Evolutionary conservation across 2,888 invertebrate species (phyloP).

Genomic region (Mythimna albipuncta): DNA sequence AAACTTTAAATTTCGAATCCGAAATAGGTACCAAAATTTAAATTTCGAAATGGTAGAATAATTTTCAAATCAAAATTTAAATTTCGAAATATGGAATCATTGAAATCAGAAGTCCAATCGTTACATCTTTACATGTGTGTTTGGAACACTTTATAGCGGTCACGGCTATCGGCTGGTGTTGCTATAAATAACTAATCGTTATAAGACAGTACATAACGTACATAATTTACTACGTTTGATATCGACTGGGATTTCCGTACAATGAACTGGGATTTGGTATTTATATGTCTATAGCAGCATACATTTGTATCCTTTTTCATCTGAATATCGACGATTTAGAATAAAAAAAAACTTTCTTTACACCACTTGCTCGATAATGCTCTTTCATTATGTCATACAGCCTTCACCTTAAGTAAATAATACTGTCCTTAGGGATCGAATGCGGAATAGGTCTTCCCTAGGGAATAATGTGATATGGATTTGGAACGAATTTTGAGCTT

Average conservation of each 20-base stretch:
- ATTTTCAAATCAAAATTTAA: too few species aligned
- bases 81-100: not conserved
- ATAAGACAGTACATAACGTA: constrained; percentile 41
- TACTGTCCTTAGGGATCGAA: too few species aligned
- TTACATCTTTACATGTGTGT: constrained; percentile 15
- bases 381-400: too few species aligned
- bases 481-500: too few species aligned
- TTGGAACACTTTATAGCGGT: constrained; percentile 34
- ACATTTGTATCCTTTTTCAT: not conserved
- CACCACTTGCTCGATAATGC: too few species aligned
- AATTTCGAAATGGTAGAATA: too few species aligned
- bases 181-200: constrained; percentile 56
- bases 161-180: constrained; percentile 27
- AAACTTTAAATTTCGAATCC: too few species aligned
- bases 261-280: constrained; percentile 23
- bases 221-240: constrained; percentile 48
- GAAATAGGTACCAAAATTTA: too few species aligned
- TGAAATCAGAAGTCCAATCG: constrained; percentile 10
- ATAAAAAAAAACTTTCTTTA: too few species aligned
- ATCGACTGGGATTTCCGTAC: constrained; percentile 41
- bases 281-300: not conserved
- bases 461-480: too few species aligned
- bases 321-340: not conserved
- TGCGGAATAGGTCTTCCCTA: too few species aligned
- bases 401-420: too few species aligned